These are phyloP conservation scores for Copidosoma aretas DNA, from an alignment of 2,888 invertebrate species.

Conservation along the genomic window DNA sequence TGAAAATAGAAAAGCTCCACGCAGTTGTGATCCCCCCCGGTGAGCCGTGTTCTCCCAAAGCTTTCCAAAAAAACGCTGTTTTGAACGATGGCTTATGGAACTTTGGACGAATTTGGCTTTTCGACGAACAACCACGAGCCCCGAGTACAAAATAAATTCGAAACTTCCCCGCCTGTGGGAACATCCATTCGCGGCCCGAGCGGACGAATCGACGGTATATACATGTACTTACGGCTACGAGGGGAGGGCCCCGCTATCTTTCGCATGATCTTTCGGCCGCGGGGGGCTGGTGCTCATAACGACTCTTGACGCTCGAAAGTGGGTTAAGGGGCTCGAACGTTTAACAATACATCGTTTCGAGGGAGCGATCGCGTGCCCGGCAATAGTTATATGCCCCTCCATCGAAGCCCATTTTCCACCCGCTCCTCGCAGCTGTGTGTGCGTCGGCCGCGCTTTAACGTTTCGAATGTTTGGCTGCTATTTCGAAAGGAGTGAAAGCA, in stretches of 20 bases:
- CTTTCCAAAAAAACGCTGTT: no score
- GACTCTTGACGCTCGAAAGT: background rate
- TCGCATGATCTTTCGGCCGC: no score
- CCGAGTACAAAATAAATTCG: no score
- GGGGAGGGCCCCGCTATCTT: background rate
- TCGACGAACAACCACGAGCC: no score
- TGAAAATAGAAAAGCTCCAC: no score
- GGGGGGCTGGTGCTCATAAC: constrained; percentile 1
- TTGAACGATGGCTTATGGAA: no score
- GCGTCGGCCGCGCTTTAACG: constrained; percentile 6
- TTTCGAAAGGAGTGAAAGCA: background rate
- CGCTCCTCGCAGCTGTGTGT: background rate
- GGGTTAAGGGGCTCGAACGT: background rate
- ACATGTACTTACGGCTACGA: no score
- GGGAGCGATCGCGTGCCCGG: background rate
- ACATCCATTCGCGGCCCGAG: background rate
- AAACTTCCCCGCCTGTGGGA: no score
- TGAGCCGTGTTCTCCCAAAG: no score
- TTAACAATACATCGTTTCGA: constrained; percentile 3
- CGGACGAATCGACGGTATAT: no score
- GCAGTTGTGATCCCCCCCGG: no score
- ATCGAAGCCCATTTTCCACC: constrained; percentile 6
- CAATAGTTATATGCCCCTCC: constrained; percentile 8
- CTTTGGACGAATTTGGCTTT: no score
- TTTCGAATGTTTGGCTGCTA: background rate